These are phyloP conservation scores for Zoanthus sociatus DNA, from an alignment of 92 coral and sea anemone genomes.

Conservation along the genomic window DNA sequence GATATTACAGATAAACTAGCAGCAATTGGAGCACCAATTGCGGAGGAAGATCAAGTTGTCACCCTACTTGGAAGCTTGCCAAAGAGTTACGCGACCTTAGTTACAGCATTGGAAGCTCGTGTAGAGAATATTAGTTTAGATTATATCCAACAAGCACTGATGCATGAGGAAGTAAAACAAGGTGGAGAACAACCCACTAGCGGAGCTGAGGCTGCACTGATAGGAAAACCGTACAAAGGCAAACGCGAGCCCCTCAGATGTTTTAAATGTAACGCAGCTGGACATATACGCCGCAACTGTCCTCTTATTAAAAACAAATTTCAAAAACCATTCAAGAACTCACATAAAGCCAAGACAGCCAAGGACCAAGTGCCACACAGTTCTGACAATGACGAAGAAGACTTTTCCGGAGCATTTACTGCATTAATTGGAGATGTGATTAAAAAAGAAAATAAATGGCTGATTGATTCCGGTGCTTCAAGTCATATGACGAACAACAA, in stretches of 20 bases:
- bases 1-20: constrained; percentile 66
- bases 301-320: constrained; percentile 32
- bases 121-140: constrained; percentile 55
- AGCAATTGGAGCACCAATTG: constrained; percentile 67
- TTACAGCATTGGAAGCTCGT: constrained; percentile 64
- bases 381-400: constrained; percentile 57
- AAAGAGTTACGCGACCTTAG: constrained; percentile 64
- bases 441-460: constrained; percentile 41
- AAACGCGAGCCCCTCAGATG: constrained; percentile 54
- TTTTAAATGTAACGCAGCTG: constrained; percentile 53
- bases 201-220: constrained; percentile 64
- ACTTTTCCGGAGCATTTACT: constrained; percentile 55
- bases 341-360: constrained; percentile 59
- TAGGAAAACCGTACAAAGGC: constrained; percentile 36
- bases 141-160: constrained; percentile 66
- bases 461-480: constrained; percentile 68
- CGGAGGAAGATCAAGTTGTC: constrained; percentile 66
- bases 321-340: constrained; percentile 27
- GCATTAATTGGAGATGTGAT: constrained; percentile 45
- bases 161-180: constrained; percentile 64
- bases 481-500: constrained; percentile 70
- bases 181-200: constrained; percentile 32
- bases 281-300: constrained; percentile 66
- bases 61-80: constrained; percentile 64
- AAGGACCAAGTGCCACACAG: constrained; percentile 23